Conservation (phyloP, 2,797 vertebrate species). For the Centroberyx gerrardi region DNA sequence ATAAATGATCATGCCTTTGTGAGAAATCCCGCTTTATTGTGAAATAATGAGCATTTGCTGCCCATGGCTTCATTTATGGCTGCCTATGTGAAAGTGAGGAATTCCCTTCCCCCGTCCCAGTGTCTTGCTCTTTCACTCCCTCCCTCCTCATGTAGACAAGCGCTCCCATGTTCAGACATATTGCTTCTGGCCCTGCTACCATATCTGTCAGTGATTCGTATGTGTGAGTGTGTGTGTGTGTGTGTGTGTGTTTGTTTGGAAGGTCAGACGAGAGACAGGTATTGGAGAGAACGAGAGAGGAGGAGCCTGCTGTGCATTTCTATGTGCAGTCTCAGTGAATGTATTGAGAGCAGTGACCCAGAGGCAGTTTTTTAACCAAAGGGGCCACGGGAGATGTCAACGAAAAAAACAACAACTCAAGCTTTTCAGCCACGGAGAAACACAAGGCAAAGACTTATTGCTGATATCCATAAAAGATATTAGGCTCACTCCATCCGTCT, state of each 20-base stretch:
- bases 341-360: constrained; percentile 61
- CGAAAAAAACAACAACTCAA: constrained; percentile 66
- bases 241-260: constrained; percentile 13
- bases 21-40: constrained; percentile 1
- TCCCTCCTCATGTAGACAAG: not conserved
- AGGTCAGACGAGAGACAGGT: constrained; percentile 48
- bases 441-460: constrained; percentile 47
- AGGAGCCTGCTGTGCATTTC: constrained; percentile 36
- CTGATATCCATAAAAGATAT: constrained; percentile 61
- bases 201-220: constrained; percentile 7
- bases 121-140: not conserved
- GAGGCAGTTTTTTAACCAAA: constrained; percentile 38
- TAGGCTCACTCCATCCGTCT: constrained; percentile 67
- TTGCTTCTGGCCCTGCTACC: constrained; percentile 4
- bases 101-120: not conserved
- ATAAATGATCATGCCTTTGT: constrained; percentile 10
- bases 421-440: constrained; percentile 43
- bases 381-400: constrained; percentile 47
- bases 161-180: constrained; percentile 8
- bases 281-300: constrained; percentile 27
- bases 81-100: constrained; percentile 7
- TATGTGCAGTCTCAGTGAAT: constrained; percentile 42
- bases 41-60: not conserved
- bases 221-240: constrained; percentile 6
- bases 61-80: not conserved